These are phyloP conservation scores for Argopecten irradians DNA, from an alignment of 1,140 invertebrate genomes.

Conservation along the genomic window DNA sequence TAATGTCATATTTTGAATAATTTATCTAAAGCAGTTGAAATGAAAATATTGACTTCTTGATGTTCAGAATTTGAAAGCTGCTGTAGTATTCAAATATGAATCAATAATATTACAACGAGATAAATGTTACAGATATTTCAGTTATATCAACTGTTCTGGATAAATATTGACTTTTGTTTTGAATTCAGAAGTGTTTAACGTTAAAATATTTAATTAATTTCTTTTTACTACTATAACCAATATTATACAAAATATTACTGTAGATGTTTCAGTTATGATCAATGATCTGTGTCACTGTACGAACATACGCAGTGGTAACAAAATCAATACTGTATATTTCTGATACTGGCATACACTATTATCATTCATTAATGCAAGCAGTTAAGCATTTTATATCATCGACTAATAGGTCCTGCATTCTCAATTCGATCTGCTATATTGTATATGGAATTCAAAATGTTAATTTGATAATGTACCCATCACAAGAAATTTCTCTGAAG, in stretches of 20 bases:
- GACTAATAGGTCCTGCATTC: not conserved
- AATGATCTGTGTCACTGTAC: not conserved
- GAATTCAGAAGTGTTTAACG: too few relatives aligned
- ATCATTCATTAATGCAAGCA: not conserved
- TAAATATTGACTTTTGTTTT: too few relatives aligned
- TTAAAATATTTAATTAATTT: too few relatives aligned
- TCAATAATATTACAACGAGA: not conserved
- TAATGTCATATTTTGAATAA: too few relatives aligned
- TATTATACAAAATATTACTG: not conserved
- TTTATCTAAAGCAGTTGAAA: not conserved
- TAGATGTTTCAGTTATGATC: not conserved
- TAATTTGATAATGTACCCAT: not conserved
- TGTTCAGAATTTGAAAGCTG: not conserved
- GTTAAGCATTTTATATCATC: not conserved
- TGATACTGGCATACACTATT: too few relatives aligned
- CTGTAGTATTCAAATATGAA: not conserved
- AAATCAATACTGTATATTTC: not conserved
- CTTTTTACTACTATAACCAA: not conserved
- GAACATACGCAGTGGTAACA: not conserved
- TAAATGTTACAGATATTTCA: too few relatives aligned
- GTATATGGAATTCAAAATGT: too few relatives aligned
- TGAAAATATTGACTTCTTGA: not conserved
- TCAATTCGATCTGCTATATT: too few relatives aligned
- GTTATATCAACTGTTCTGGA: too few relatives aligned
- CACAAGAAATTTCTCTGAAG: not conserved